Percentiles rank a stretch among this genome's conserved stretches.
Conservation (phyloP, 2,113 vertebrate species). For the Bostrychus sinensis region DNA sequence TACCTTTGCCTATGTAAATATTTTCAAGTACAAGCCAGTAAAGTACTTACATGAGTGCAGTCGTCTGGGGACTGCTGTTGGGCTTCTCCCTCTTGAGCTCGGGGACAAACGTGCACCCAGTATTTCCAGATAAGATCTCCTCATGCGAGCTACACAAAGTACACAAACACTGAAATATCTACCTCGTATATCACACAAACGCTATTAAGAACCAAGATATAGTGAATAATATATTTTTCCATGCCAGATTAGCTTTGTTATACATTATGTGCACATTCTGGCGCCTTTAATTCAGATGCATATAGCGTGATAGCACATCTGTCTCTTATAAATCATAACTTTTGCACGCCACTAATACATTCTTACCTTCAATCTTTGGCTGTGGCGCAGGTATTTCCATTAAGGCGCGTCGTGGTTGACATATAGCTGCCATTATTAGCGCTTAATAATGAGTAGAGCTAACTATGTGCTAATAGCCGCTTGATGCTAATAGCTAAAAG, state of each 20-base stretch:
- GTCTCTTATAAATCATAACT: background rate
- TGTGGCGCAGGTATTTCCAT: constrained; percentile 78
- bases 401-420: constrained; percentile 67
- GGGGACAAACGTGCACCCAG: constrained; percentile 56
- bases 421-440: constrained; percentile 62
- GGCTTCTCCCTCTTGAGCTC: constrained; percentile 25
- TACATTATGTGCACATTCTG: background rate
- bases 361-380: constrained; percentile 75
- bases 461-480: constrained; percentile 32
- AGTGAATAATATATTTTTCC: too few species aligned
- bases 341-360: background rate
- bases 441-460: background rate
- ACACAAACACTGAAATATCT: background rate
- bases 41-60: constrained; percentile 59
- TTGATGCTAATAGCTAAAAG: constrained; percentile 38
- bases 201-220: background rate
- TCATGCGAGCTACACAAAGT: constrained; percentile 56
- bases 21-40: too few species aligned
- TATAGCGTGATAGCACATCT: background rate
- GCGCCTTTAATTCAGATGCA: background rate
- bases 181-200: too few species aligned
- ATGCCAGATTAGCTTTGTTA: background rate
- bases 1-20: too few species aligned
- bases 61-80: constrained; percentile 7
- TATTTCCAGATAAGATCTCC: constrained; percentile 76